phyloP scores from a whole-genome alignment of 2,113 vertebrate genomes.

The Recurvirostra avosetta region DNA sequence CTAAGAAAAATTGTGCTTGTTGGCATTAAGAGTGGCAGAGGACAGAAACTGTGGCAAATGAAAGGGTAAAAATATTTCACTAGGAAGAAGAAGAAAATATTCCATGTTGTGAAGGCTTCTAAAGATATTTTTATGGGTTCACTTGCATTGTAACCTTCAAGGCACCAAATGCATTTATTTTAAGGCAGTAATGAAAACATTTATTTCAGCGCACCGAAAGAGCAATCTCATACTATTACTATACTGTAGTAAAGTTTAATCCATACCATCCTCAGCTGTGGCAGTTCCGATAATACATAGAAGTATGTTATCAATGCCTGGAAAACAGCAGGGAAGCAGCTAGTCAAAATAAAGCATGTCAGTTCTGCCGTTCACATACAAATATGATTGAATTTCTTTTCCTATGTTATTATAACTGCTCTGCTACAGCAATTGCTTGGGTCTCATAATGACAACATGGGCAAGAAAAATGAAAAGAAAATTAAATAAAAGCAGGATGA shows the following conservation, averaged over 20 bases:
- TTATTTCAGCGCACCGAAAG: slow-evolving; percentile 22
- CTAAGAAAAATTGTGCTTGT: neutral
- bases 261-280: slow-evolving; percentile 25
- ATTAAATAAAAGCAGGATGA: slow-evolving; percentile 30
- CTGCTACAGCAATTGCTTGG: neutral
- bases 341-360: slow-evolving; percentile 36
- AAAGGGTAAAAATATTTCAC: neutral
- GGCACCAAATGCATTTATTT: slow-evolving; percentile 20
- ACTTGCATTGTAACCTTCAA: slow-evolving; percentile 7
- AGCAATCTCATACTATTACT: slow-evolving; percentile 27
- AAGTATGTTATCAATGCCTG: slow-evolving; percentile 22
- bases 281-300: slow-evolving; percentile 10
- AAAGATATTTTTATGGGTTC: slow-evolving; percentile 14
- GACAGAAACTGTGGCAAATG: neutral
- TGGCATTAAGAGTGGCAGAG: neutral
- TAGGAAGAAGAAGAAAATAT: neutral
- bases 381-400: slow-evolving; percentile 18
- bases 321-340: slow-evolving; percentile 29
- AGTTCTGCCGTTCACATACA: slow-evolving; percentile 36
- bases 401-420: neutral
- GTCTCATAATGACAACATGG: neutral
- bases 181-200: slow-evolving; percentile 17
- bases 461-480: neutral
- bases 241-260: slow-evolving; percentile 35
- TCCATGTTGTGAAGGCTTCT: neutral